Conservation (phyloP, 2,113 vertebrate genomes). For the Catagonus wagneri region DNA sequence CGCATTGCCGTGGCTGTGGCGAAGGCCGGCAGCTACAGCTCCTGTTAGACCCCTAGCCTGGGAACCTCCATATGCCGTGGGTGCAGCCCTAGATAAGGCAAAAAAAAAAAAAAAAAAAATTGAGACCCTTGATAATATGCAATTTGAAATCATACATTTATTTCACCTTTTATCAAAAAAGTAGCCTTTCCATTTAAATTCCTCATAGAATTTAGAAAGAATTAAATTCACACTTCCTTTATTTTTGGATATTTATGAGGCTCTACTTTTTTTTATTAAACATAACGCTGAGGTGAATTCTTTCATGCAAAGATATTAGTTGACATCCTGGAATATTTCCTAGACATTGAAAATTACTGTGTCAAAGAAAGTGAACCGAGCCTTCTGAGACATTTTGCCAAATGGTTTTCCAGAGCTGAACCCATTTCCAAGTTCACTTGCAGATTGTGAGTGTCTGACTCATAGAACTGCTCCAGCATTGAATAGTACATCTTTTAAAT, state of each 20-base stretch:
- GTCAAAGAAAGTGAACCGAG: neutral
- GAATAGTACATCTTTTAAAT: neutral
- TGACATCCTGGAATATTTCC: constrained; percentile 2
- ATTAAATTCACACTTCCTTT: neutral
- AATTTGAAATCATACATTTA: neutral
- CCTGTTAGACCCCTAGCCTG: too few species aligned
- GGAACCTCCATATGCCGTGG: too few species aligned
- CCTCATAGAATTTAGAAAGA: neutral
- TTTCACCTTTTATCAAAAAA: constrained; percentile 28
- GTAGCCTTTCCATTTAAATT: neutral
- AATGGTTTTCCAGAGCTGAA: constrained; percentile 13
- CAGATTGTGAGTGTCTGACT: neutral
- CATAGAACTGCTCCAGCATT: neutral
- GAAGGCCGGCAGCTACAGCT: too few species aligned
- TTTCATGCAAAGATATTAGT: neutral
- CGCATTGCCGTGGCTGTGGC: too few species aligned
- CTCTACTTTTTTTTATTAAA: constrained; percentile 31
- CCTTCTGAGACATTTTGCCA: constrained; percentile 56
- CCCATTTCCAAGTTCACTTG: neutral
- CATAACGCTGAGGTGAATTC: neutral
- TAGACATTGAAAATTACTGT: constrained; percentile 17
- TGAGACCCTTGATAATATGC: neutral
- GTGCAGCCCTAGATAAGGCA: too few species aligned
- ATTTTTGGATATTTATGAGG: neutral
- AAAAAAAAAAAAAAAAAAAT: too few species aligned